Evolutionary conservation across 2,113 vertebrate species (phyloP), one percentile per base, ranked within the genome.

Genomic region (Thermophis baileyi): DNA sequence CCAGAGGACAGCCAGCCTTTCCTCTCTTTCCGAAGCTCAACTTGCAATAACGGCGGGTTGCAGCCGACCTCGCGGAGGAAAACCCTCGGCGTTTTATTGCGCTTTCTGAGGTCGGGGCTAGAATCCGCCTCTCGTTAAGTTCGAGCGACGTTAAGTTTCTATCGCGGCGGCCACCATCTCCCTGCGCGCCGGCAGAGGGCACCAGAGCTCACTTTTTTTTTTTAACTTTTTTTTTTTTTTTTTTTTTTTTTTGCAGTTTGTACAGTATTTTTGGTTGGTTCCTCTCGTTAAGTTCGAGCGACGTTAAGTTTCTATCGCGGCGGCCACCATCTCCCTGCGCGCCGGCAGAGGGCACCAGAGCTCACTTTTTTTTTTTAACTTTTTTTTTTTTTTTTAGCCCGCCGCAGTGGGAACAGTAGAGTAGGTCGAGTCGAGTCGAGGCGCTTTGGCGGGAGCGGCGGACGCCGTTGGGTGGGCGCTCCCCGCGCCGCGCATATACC

Each of bases 311-410:
- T 44, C 85, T 4, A 87, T 6, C 11, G 44, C 47, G 46, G 44
- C 47, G 47, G 46, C 11, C 46, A 30, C 12, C 12, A 6, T 30
- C 16, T 30, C 47, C 49, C 27, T 3, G 14, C 0, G 10, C 0
- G 50, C 91, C 96, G 25, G 91, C 89, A 94, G 94, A 93, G 95
- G 94, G 95, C 94, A 90, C 93, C 63, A 54, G 63, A 87, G 85
- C 10, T 3, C 44, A 3, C 20, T 30, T 12, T 18, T 18, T 11
- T 63, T n/a, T n/a, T n/a, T n/a, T n/a, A n/a, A n/a, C n/a, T n/a
- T n/a, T n/a, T n/a, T n/a, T n/a, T n/a, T n/a, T n/a, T n/a, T 11
- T 60, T 27, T 57, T 57, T 25, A 0, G 16, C 1, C n/a, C 49
- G 88, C 30, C 16, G 55, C n/a, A 22, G 94, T 89, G 44, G 22